These are phyloP conservation scores for Matsumyia berberina DNA, from an alignment of 2,888 invertebrate species.

Conservation along the genomic window DNA sequence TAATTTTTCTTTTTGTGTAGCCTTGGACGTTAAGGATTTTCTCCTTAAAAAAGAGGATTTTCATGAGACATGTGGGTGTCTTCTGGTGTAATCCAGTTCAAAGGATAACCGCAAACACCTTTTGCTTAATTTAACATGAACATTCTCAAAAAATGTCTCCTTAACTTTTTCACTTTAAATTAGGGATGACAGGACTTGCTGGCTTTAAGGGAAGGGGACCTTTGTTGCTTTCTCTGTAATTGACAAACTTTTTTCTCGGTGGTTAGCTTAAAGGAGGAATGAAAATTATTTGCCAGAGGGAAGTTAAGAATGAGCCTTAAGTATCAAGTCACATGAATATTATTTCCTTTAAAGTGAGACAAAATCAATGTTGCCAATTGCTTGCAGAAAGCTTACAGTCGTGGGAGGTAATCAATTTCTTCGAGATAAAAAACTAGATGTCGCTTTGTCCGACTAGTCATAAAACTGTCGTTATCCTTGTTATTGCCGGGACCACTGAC, in stretches of 20 bases:
- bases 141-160: constrained; percentile 3
- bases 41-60: not conserved
- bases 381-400: too few relatives aligned
- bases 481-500: too few relatives aligned
- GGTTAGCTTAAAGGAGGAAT: not conserved
- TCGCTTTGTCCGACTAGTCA: too few relatives aligned
- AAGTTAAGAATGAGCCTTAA: not conserved
- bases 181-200: not conserved
- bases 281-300: not conserved
- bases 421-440: too few relatives aligned
- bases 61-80: constrained; percentile 2
- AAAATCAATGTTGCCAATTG: too few relatives aligned
- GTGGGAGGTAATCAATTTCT: too few relatives aligned
- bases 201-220: not conserved
- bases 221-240: constrained; percentile 7
- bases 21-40: not conserved
- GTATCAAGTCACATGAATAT: too few relatives aligned
- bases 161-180: constrained; percentile 42
- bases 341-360: too few relatives aligned
- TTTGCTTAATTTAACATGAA: constrained; percentile 26
- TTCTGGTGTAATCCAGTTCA: not conserved
- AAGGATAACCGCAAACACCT: not conserved
- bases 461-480: too few relatives aligned
- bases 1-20: not conserved
- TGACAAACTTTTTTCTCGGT: constrained; percentile 10